Evolutionary conservation across 2,797 vertebrate genomes (phyloP), one percentile per base, ranked within the genome.

Genomic region (Notolepis coatsorum): DNA sequence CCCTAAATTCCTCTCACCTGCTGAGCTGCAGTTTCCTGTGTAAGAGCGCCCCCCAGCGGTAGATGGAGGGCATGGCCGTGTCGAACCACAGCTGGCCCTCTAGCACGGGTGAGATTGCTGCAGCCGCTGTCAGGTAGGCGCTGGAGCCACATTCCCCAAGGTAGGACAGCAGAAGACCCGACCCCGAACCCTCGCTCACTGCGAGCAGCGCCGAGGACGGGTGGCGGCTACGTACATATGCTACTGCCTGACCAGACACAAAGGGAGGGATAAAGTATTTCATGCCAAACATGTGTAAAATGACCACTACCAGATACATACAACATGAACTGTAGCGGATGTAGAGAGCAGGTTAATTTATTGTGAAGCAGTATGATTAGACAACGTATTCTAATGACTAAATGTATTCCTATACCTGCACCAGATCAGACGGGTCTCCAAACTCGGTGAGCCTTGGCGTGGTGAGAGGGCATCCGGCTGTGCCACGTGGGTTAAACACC

Each of bases 111-210:
- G 96, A 96, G 79, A 97, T 85, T 85, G 95, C 95, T 73, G 93
- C 94, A 0, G 94, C 94, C 0, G 94, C 95, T 0, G 86, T 89
- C 63, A 97, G 67, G 75, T 84, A 68, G 28, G 94, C 94, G 38
- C 95, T 93, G 2, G 94, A 97, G 31, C 96, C 96, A 2, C 89
- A 90, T 73, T 97, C 96, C 0, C 95, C 96, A 66, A 96, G 79
- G 86, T 95, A 96, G 63, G 95, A 94, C 3, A 97, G 92, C 57
- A 97, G 89, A 49, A 94, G 74, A 25, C 92, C 95, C 0, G 95
- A 97, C 9, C 96, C 96, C 0, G 95, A 95, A 61, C 96, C 94
- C 69, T 96, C 95, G 28, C 95, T 97, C 67, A 94, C 80, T 0
- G 94, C 94, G 23, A 96, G 84, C 53, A 97, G 86, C 2, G 23